Evolutionary conservation across 1,140 invertebrate species (phyloP), one percentile per base, ranked within the genome.

Genomic region (Zaprionus capensis): DNA sequence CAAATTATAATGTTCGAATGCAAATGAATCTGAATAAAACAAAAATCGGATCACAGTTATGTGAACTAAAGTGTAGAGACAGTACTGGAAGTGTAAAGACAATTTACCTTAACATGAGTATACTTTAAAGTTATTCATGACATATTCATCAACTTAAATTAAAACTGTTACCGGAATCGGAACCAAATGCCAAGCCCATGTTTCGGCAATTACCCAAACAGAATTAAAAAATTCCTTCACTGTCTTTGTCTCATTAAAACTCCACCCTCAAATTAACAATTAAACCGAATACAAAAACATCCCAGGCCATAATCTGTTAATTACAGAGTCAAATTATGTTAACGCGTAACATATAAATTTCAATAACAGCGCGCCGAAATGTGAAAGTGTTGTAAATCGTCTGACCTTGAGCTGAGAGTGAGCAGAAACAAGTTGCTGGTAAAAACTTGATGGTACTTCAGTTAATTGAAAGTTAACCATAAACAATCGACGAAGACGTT

Each of bases 401-500:
- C 3, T 12, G 46, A 51, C 46, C 46, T 51, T 51, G 46, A 24
- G 46, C 46, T 24, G 46, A 14, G 46, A 41, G 41, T 7, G n/a
- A n/a, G 41, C 41, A n/a, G n/a, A 44, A 44, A 44, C n/a, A 17
- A 17, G 41, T 44, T 46, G n/a, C 4, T 17, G 41, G n/a, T 44
- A 44, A 44, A 44, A 44, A 44, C 41, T n/a, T 49, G 46, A 20
- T 51, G 46, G 46, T 51, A 51, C 46, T 51, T 51, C 46, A 51
- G 46, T 51, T 51, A 51, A 51, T 51, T 51, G 46, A 20, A 24
- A 51, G 46, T 51, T 14, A 51, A 51, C 11, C 46, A 51, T 20
- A 51, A 51, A 51, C 46, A 51, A 51, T 24, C 46, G 46, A 24
- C 46, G 4, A 51, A 51, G 46, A n/a, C 41, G 41, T 46, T 46